Evolutionary conservation across 2,797 vertebrate species (phyloP).

Genomic region (Coccyzus lansbergi): DNA sequence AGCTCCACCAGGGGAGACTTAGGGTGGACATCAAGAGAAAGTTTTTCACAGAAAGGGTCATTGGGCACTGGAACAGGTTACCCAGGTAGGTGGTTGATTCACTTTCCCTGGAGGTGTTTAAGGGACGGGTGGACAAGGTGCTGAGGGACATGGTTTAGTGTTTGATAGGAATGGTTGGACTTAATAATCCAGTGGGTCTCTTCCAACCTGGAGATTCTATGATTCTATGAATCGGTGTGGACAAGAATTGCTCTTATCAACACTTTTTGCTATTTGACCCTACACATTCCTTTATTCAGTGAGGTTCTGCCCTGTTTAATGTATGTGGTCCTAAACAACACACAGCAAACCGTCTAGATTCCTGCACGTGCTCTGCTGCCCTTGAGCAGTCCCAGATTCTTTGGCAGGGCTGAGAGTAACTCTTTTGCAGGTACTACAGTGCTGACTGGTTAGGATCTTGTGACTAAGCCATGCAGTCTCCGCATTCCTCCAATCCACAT

Average conservation of each 20-base stretch:
- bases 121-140: no score
- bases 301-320: neutral
- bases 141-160: no score
- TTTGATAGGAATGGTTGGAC: no score
- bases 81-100: no score
- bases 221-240: accelerated
- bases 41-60: no score
- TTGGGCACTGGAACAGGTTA: no score
- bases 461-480: neutral
- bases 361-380: neutral
- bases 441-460: neutral
- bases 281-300: neutral
- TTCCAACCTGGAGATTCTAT: no score
- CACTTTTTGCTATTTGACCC: neutral
- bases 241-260: neutral
- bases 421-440: neutral
- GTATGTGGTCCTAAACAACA: neutral
- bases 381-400: neutral
- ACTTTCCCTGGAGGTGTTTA: no score
- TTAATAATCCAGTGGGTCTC: no score
- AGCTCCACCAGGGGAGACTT: no score
- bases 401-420: neutral
- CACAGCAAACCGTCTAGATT: neutral
- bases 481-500: neutral
- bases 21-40: no score